phyloP scores from a whole-genome alignment of 2,888 invertebrate species.

The Podotricha telesiphe region DNA sequence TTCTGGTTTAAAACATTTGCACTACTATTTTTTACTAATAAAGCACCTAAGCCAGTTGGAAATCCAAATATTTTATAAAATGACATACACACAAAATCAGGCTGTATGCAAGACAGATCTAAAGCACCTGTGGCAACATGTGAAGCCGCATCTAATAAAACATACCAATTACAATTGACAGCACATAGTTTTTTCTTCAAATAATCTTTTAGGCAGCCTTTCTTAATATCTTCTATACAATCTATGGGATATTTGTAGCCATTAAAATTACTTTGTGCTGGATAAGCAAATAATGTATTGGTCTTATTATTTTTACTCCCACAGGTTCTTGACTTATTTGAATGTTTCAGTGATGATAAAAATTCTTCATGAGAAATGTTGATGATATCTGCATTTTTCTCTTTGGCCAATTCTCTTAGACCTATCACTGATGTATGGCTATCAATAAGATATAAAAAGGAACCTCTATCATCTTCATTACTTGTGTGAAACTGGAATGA shows the following conservation, averaged over 20 bases:
- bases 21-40: constrained; percentile 89
- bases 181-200: constrained; percentile 65
- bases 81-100: constrained; percentile 96
- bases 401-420: constrained; percentile 89
- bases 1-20: constrained; percentile 84
- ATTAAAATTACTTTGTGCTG: constrained; percentile 97
- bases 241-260: constrained; percentile 94
- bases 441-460: constrained; percentile 92
- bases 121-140: constrained; percentile 90
- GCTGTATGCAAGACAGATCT: constrained; percentile 87
- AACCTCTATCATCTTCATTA: constrained; percentile 72
- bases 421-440: constrained; percentile 98
- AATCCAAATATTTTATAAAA: constrained; percentile 98
- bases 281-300: constrained; percentile 89
- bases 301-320: constrained; percentile 53
- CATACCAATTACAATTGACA: constrained; percentile 85
- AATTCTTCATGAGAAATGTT: constrained; percentile 85
- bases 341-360: constrained; percentile 60
- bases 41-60: constrained; percentile 96
- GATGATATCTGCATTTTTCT: constrained; percentile 80
- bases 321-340: constrained; percentile 38
- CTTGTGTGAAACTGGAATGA: constrained; percentile 85
- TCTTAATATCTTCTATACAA: constrained; percentile 86
- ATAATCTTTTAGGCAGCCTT: constrained; percentile 81
- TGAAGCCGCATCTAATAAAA: constrained; percentile 93